Conservation (phyloP, 1,140 invertebrate species). For the Tetramorium simillimum region DNA sequence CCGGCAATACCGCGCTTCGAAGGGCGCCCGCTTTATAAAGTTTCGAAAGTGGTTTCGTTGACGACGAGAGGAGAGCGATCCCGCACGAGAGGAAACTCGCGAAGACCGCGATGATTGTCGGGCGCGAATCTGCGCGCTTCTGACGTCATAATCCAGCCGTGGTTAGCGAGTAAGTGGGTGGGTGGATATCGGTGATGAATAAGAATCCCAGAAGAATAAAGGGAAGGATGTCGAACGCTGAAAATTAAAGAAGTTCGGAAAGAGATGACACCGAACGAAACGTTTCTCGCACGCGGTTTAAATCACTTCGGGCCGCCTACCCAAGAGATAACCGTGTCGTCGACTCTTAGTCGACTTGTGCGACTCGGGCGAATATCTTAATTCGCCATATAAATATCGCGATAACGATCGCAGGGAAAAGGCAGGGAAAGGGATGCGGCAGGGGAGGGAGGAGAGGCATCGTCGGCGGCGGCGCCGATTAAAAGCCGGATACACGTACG, state of each 20-base stretch:
- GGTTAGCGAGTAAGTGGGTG: background rate
- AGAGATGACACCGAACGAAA: background rate
- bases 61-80: background rate
- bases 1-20: background rate
- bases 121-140: slow-evolving; percentile 7
- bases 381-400: slow-evolving; percentile 54
- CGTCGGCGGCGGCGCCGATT: slow-evolving; percentile 15
- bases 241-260: background rate
- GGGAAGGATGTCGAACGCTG: background rate
- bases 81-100: background rate
- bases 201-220: background rate
- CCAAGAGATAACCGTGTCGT: slow-evolving; percentile 15
- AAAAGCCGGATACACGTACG: slow-evolving; percentile 42
- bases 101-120: background rate
- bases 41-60: slow-evolving; percentile 12
- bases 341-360: background rate
- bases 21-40: background rate
- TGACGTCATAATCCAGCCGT: slow-evolving; percentile 18
- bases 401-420: slow-evolving; percentile 39
- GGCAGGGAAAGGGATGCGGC: background rate
- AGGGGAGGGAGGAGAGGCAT: background rate
- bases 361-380: slow-evolving; percentile 43
- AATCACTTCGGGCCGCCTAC: background rate
- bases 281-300: background rate
- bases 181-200: background rate